Conservation (phyloP, 2,797 vertebrate species). For the Bradypodion ventrale region DNA sequence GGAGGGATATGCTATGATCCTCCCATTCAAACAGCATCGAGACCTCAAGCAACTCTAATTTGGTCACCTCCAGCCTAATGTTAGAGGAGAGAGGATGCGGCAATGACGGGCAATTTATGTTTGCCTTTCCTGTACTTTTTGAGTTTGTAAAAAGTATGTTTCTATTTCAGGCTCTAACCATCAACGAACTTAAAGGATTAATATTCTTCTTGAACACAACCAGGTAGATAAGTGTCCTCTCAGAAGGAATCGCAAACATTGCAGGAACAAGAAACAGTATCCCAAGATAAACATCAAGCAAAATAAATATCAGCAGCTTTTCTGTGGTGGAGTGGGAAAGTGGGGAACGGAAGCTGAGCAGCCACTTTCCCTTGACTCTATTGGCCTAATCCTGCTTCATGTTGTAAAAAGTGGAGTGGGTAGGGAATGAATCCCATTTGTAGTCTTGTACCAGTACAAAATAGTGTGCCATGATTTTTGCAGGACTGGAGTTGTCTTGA, state of each 20-base stretch:
- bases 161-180: slow-evolving; percentile 73
- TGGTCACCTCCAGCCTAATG: too few relatives aligned
- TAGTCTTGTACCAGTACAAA: background rate
- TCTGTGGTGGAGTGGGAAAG: background rate
- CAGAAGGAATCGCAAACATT: background rate
- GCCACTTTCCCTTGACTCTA: background rate
- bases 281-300: background rate
- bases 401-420: background rate
- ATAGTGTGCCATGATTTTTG: background rate
- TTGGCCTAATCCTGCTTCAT: background rate
- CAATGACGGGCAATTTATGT: too few relatives aligned
- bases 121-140: too few relatives aligned
- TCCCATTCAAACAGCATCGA: too few relatives aligned
- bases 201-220: slow-evolving; percentile 63
- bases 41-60: too few relatives aligned
- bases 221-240: slow-evolving; percentile 57
- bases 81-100: too few relatives aligned
- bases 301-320: background rate
- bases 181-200: slow-evolving; percentile 78
- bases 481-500: background rate
- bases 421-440: background rate
- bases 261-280: background rate
- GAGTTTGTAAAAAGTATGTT: background rate
- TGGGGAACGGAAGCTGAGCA: background rate
- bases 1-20: too few relatives aligned